Conservation (phyloP, 2,797 vertebrate species). For the Cyprinella venusta region DNA sequence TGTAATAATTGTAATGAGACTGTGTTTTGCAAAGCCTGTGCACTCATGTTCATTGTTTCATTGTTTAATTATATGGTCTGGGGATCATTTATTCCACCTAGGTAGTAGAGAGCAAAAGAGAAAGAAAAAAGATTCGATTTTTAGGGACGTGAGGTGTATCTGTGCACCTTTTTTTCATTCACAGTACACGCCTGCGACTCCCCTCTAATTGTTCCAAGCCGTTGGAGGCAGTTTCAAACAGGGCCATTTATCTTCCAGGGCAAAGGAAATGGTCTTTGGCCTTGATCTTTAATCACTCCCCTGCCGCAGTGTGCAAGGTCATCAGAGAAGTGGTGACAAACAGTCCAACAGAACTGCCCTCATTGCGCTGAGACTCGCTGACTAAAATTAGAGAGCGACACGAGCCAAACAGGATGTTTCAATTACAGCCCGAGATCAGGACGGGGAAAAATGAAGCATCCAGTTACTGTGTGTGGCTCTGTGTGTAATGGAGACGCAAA, state of each 20-base stretch:
- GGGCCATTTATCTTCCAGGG: conserved; percentile 79
- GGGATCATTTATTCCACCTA: not conserved
- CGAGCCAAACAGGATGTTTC: conserved; percentile 46
- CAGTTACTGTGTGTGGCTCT: conserved; percentile 32
- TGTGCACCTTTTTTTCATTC: conserved; percentile 58
- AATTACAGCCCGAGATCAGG: conserved; percentile 49
- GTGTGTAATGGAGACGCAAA: conserved; percentile 27
- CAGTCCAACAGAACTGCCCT: conserved; percentile 48
- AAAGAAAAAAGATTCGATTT: not conserved
- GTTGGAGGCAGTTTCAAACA: conserved; percentile 76
- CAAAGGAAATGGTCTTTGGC: conserved; percentile 77
- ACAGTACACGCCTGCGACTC: conserved; percentile 65
- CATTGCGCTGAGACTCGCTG: not conserved
- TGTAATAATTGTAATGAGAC: not conserved
- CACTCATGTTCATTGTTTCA: not conserved
- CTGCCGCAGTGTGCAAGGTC: conserved; percentile 77
- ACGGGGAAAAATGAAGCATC: conserved; percentile 20
- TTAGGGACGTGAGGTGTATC: conserved; percentile 33
- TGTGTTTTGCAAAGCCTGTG: not conserved
- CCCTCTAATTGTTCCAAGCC: conserved; percentile 78
- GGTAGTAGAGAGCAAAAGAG: not conserved
- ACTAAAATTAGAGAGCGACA: conserved; percentile 53
- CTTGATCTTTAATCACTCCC: conserved; percentile 81
- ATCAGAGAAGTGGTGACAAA: conserved; percentile 72
- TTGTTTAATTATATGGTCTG: not conserved